Evolutionary conservation across 1,140 invertebrate genomes (phyloP), one percentile per base, ranked within the genome.

Genomic region (Euschistus heros): DNA sequence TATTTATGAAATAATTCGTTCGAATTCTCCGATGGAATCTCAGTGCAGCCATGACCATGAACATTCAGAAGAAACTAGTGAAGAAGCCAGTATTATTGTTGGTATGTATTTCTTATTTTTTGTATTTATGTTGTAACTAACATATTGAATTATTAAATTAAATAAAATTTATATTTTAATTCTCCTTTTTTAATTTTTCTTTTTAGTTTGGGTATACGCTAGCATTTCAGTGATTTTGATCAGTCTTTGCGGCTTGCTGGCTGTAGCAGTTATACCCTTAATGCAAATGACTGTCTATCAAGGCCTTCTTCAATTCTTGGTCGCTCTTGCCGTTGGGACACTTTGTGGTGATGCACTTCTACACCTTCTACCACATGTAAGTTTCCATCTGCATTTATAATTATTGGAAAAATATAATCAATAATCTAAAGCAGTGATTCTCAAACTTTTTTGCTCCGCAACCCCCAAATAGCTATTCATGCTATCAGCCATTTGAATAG

Each of bases 211-310:
- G 91, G 70, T 90, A 15, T 94, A 90, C 74, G 87, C 89, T 0
- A 84, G 82, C 22, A 70, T 87, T 44, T 87, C 89, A 68, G 89
- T 94, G 69, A 74, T 91, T 27, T 78, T 88, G 42, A 93, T 94
- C 67, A 91, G 90, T 72, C 76, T 90, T 5, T 89, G 90, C 70
- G 92, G 92, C 42, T 74, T 95, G 47, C 75, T 92, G 13, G 90
- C 87, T 14, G 84, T 94, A 22, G 84, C 84, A 26, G 86, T 95
- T 2, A 91, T 95, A 73, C 92, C 92, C 2, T 82, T 92, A 14
- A 93, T 94, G 86, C 85, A 91, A 73, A 90, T 89, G 72, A 82
- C 84, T 63, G 92, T 92, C 76, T 96, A 95, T 74, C 87, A 94
- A 70, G 87, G 92, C 68, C 76, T 96, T 44, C 78, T 96, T 64